Conservation (phyloP, 2,888 invertebrate genomes). For the Apodemia mormo region DNA sequence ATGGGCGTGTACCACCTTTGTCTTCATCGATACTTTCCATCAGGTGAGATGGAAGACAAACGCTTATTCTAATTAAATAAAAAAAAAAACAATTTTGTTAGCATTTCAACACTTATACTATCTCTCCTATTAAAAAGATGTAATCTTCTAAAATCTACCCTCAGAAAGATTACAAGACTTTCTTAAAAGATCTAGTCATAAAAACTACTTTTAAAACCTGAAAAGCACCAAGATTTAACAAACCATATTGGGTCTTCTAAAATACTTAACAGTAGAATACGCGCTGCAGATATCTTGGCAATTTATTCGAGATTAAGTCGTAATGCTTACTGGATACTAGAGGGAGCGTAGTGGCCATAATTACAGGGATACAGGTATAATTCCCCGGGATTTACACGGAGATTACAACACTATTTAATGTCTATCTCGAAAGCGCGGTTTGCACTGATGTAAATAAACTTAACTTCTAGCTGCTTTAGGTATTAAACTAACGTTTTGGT, state of each 20-base stretch:
- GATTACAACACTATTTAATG: slow-evolving; percentile 36
- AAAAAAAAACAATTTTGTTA: too few relatives aligned
- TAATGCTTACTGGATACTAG: slow-evolving; percentile 59
- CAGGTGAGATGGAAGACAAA: too few relatives aligned
- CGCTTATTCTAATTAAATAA: too few relatives aligned
- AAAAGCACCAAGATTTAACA: slow-evolving; percentile 3
- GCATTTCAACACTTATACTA: too few relatives aligned
- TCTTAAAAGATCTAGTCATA: neutral
- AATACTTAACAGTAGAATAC: slow-evolving; percentile 21
- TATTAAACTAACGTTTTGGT: neutral
- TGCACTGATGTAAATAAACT: slow-evolving; percentile 4
- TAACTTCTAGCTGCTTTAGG: neutral
- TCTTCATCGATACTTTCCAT: too few relatives aligned
- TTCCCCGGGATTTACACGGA: slow-evolving; percentile 33
- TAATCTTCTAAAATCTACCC: neutral
- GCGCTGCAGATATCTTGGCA: slow-evolving; percentile 54
- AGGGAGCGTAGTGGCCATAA: slow-evolving; percentile 42
- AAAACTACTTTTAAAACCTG: slow-evolving; percentile 1
- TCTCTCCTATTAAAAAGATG: neutral
- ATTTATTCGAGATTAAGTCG: slow-evolving; percentile 68
- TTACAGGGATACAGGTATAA: slow-evolving; percentile 36
- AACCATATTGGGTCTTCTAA: slow-evolving; percentile 14
- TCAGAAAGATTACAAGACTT: neutral
- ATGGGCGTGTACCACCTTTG: too few relatives aligned
- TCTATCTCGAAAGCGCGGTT: slow-evolving; percentile 30